phyloP scores from a whole-genome alignment of 2,888 invertebrate species.

The Eupsilia transversa region DNA sequence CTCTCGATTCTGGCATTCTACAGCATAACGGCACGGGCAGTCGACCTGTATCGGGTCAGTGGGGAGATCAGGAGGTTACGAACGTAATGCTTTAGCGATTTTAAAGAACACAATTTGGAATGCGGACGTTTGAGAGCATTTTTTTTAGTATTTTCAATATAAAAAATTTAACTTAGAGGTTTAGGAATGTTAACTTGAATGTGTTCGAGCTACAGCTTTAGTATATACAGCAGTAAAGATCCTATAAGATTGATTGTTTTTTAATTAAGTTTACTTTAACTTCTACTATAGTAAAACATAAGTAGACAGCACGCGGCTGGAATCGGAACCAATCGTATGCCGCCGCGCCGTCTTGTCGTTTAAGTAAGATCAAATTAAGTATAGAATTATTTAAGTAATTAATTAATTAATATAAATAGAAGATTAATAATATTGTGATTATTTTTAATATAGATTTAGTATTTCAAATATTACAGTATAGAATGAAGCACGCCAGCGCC shows the following conservation, averaged over 20 bases:
- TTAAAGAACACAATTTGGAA: not conserved
- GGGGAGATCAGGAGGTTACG: slow-evolving; percentile 7
- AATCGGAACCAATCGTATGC: no score
- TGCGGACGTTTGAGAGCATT: not conserved
- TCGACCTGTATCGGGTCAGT: slow-evolving; percentile 11
- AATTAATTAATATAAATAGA: no score
- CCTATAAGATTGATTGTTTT: not conserved
- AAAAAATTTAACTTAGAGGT: not conserved
- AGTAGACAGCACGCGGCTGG: no score
- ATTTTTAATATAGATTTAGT: no score
- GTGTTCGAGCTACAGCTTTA: not conserved
- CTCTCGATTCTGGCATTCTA: not conserved
- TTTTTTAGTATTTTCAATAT: not conserved
- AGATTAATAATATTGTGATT: no score
- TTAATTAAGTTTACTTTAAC: no score
- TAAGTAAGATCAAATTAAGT: no score
- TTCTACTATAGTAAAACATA: no score
- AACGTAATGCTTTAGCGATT: slow-evolving; percentile 10
- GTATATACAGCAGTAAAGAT: not conserved
- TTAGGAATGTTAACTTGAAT: not conserved
- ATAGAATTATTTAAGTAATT: no score
- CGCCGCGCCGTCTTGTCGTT: no score
- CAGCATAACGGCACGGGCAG: not conserved
- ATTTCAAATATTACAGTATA: no score
- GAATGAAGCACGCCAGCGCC: no score